phyloP scores from a whole-genome alignment of 2,113 vertebrate species.

The Nyctibius bracteatus region DNA sequence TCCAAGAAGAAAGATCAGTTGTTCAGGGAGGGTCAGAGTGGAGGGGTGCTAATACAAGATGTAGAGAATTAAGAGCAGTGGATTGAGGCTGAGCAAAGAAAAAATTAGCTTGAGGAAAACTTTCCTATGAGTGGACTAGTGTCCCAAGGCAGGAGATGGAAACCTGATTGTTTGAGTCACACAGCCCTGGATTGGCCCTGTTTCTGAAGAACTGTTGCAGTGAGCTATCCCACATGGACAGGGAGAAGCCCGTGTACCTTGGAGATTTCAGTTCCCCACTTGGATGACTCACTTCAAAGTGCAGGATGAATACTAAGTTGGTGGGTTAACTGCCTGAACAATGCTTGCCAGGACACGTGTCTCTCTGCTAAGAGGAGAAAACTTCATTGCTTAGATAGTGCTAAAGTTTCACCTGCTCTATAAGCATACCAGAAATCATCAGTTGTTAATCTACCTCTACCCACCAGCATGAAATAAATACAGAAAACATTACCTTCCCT shows the following conservation, averaged over 20 bases:
- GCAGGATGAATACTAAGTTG: conserved; percentile 42
- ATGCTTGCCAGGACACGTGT: background rate
- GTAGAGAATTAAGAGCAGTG: conserved; percentile 3
- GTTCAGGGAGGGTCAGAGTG: conserved; percentile 54
- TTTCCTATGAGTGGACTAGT: conserved; percentile 30
- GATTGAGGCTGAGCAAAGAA: background rate
- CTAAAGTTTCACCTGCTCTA: conserved; percentile 34
- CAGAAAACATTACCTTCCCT: background rate
- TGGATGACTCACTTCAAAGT: conserved; percentile 57
- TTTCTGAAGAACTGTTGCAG: background rate
- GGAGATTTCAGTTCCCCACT: conserved; percentile 26
- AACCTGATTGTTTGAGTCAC: conserved; percentile 59
- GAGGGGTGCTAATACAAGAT: conserved; percentile 9
- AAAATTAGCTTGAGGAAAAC: conserved; percentile 25
- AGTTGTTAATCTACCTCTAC: background rate
- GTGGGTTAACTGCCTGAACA: conserved; percentile 4
- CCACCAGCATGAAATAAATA: background rate
- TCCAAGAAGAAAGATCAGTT: conserved; percentile 59
- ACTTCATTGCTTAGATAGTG: background rate
- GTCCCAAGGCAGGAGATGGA: conserved; percentile 42
- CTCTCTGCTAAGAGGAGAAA: background rate
- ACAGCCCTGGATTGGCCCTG: background rate
- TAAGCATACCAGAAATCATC: background rate
- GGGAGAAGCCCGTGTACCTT: conserved; percentile 14
- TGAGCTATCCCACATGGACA: conserved; percentile 24